Percentiles rank a stretch among this genome's conserved stretches.
Conservation (phyloP, 2,113 vertebrate species). For the Pachypanchax playfairii region DNA sequence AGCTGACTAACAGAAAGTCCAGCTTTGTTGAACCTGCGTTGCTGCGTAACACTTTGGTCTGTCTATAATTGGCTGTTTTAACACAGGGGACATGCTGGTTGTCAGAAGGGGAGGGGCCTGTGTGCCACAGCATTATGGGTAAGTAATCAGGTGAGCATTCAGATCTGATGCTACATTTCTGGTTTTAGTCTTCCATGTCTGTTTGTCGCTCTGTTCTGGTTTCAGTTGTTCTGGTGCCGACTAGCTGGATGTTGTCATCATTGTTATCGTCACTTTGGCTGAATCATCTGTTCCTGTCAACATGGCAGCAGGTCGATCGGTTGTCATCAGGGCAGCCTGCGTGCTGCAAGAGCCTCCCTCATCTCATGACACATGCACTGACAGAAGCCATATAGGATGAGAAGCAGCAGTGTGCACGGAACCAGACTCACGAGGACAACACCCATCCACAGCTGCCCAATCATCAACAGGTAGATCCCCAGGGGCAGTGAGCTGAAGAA, state of each 20-base stretch:
- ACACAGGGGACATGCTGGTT: slow-evolving; percentile 35
- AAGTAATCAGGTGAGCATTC: slow-evolving; percentile 1
- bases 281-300: not conserved
- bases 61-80: slow-evolving; percentile 9
- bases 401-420: slow-evolving; percentile 86
- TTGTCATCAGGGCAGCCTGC: slow-evolving; percentile 35
- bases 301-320: not conserved
- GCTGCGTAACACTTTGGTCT: not conserved
- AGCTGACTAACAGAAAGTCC: too few species aligned
- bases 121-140: slow-evolving; percentile 1
- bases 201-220: not conserved
- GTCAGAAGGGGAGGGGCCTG: slow-evolving; percentile 20
- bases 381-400: slow-evolving; percentile 86
- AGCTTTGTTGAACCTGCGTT: not conserved
- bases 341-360: slow-evolving; percentile 77
- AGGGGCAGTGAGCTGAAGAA: slow-evolving; percentile 90
- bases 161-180: not conserved
- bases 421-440: slow-evolving; percentile 87
- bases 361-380: slow-evolving; percentile 87
- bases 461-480: slow-evolving; percentile 90
- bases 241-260: too few species aligned
- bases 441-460: slow-evolving; percentile 83
- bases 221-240: not conserved
- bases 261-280: not conserved
- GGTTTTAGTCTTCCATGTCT: not conserved